Evolutionary conservation across 1,140 invertebrate genomes (phyloP).

Genomic region (Drosophila lacteicornis): DNA sequence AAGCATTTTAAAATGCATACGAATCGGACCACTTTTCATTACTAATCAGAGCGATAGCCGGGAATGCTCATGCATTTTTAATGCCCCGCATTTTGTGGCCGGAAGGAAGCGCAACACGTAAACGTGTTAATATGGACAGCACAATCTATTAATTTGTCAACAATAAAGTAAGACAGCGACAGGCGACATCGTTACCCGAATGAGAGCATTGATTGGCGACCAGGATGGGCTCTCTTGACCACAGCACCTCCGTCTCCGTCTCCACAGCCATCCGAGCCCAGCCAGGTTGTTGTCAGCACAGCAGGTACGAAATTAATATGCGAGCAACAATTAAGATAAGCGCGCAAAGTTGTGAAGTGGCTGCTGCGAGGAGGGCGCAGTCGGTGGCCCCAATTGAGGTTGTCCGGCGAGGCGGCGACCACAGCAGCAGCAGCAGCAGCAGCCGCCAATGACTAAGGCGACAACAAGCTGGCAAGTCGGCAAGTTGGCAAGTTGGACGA

Average conservation of each 20-base stretch:
- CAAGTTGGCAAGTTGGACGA: conserved; percentile 30
- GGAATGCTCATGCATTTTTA: conserved; percentile 69
- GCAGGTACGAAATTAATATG: conserved; percentile 84
- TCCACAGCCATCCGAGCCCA: neutral
- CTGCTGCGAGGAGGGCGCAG: conserved; percentile 63
- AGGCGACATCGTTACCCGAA: conserved; percentile 46
- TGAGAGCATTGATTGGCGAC: conserved; percentile 54
- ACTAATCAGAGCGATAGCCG: conserved; percentile 66
- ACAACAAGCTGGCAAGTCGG: conserved; percentile 49
- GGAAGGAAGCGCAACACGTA: conserved; percentile 80
- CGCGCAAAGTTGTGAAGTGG: conserved; percentile 80
- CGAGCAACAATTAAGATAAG: conserved; percentile 84
- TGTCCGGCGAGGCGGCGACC: conserved; percentile 1
- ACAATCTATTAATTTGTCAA: conserved; percentile 83
- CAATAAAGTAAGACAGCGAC: conserved; percentile 73
- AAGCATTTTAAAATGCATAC: conserved; percentile 63
- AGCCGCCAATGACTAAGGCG: conserved; percentile 68
- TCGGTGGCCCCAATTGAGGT: conserved; percentile 63
- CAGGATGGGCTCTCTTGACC: conserved; percentile 28
- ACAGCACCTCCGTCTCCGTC: conserved; percentile 17
- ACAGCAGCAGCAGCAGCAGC: conserved; percentile 20
- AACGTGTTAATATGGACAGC: conserved; percentile 82
- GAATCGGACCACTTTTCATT: conserved; percentile 53
- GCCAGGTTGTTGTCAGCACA: conserved; percentile 68
- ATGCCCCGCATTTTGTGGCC: conserved; percentile 65